A percentile compares a stretch with the other conserved stretches of the same genome.
phyloP scores from a whole-genome alignment of 1,140 invertebrate species.

The Pentalonia nigronervosa region DNA sequence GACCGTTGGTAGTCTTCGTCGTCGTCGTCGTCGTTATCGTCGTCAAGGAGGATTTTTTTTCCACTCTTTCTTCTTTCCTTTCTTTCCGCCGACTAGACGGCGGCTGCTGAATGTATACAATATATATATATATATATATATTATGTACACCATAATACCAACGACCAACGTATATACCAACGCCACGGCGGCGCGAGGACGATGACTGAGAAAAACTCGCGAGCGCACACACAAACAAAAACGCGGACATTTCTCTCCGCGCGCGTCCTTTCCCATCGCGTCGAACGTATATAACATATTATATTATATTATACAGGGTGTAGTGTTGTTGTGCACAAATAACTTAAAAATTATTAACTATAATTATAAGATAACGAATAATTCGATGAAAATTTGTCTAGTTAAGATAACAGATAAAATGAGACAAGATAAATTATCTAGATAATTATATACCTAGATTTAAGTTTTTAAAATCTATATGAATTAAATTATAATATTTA shows the following conservation, averaged over 20 bases:
- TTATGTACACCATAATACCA: not conserved
- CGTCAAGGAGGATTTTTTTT: not conserved
- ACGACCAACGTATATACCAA: not conserved
- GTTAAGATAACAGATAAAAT: no score
- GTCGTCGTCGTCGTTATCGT: not conserved
- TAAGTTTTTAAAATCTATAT: no score
- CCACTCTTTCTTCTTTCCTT: not conserved
- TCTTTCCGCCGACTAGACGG: not conserved
- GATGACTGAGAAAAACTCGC: conserved; percentile 24
- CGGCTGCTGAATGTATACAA: no score
- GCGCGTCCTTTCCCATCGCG: not conserved
- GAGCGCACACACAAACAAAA: not conserved
- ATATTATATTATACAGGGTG: no score
- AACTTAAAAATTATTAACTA: no score
- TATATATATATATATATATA: not conserved
- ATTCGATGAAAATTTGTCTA: no score
- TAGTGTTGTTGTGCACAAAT: no score
- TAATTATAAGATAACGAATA: no score
- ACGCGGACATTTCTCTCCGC: not conserved
- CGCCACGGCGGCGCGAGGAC: not conserved
- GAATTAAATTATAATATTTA: no score
- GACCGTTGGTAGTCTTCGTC: not conserved
- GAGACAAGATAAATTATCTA: no score
- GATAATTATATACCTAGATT: no score
- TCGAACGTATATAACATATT: no score